Evolutionary conservation across 2,888 invertebrate genomes (phyloP).

Genomic region (Oligia fasciuncula): DNA sequence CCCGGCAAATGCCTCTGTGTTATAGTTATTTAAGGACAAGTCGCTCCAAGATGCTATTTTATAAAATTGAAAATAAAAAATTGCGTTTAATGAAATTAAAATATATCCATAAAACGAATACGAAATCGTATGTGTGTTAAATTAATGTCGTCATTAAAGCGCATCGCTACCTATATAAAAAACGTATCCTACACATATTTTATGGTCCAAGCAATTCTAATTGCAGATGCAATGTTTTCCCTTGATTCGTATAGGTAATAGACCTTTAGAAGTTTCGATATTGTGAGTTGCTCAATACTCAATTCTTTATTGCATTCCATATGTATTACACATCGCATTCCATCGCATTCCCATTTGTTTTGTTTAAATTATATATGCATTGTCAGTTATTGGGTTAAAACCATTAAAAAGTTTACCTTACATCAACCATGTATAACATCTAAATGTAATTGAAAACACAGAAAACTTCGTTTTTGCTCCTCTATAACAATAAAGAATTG

Average conservation of each 20-base stretch:
- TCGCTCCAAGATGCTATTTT: background rate
- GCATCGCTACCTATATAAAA: background rate
- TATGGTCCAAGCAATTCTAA: background rate
- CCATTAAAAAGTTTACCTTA: background rate
- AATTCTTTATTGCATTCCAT: no score
- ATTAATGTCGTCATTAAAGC: background rate
- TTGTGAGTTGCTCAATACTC: background rate
- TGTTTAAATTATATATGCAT: background rate
- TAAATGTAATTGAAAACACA: constrained; percentile 18
- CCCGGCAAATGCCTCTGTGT: no score
- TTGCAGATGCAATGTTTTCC: background rate
- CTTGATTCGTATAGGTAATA: background rate
- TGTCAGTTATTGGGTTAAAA: background rate
- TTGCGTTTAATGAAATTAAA: background rate
- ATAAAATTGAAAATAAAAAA: background rate
- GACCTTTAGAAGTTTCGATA: background rate
- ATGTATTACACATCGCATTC: no score
- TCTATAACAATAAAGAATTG: constrained; percentile 46
- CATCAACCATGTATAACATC: background rate
- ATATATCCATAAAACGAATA: background rate
- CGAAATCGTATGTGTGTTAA: background rate
- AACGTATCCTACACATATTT: background rate
- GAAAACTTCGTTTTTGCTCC: constrained; percentile 31
- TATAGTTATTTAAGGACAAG: no score
- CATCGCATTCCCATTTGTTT: no score